Conservation (phyloP, 1,140 invertebrate species). For the Nomia melanderi region DNA sequence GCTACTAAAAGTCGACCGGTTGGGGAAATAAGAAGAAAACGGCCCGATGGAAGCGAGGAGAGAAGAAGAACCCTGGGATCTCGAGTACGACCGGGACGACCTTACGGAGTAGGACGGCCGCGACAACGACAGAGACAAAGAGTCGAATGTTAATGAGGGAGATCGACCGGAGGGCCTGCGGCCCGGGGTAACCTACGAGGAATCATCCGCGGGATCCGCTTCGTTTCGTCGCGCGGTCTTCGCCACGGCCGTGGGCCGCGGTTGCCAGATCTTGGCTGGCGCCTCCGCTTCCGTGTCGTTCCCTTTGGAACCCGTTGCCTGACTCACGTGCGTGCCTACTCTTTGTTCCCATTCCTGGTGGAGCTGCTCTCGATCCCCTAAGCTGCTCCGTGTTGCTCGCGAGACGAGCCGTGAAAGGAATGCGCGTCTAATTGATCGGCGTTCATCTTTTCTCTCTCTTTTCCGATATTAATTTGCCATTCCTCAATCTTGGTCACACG, state of each 20-base stretch:
- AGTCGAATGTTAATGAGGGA: constrained; percentile 64
- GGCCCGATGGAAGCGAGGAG: constrained; percentile 8
- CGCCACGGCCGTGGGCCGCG: constrained; percentile 2
- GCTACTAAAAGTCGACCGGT: constrained; percentile 56
- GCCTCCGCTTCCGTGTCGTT: constrained; percentile 20
- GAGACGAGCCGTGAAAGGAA: no score
- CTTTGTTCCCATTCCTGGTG: neutral
- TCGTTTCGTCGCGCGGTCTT: constrained; percentile 38
- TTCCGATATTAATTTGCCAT: no score
- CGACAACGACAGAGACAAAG: constrained; percentile 62
- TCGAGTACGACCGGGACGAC: constrained; percentile 44
- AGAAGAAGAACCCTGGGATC: constrained; percentile 32
- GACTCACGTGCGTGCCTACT: neutral
- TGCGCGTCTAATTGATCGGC: no score
- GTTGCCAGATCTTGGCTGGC: constrained; percentile 36
- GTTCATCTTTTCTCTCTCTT: no score
- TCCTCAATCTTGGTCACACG: no score
- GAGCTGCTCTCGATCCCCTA: no score
- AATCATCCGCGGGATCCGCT: constrained; percentile 50
- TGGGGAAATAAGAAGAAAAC: constrained; percentile 37
- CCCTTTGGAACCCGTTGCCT: neutral
- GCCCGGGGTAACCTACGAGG: constrained; percentile 30
- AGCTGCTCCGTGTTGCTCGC: no score
- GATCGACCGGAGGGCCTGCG: constrained; percentile 49
- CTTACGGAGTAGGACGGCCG: constrained; percentile 52